A percentile compares a stretch with the other conserved stretches of the same genome.
These are phyloP conservation scores for Teleogryllus oceanicus DNA, from an alignment of 2,888 invertebrate species.

Conservation along the genomic window DNA sequence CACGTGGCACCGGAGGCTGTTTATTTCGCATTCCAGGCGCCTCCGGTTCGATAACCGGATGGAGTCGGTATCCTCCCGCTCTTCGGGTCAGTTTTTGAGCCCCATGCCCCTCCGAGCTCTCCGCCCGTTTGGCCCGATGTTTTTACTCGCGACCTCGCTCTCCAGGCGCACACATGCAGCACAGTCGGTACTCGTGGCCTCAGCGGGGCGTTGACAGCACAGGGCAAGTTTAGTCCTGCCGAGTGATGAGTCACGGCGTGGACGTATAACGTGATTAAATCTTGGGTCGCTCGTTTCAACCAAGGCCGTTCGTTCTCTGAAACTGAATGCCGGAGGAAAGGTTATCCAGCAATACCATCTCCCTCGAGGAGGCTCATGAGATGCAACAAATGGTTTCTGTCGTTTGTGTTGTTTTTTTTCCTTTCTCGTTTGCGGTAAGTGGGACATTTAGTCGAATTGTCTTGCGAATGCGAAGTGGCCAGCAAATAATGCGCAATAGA, in stretches of 20 bases:
- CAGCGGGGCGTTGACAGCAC: background rate
- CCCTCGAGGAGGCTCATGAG: background rate
- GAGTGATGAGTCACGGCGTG: background rate
- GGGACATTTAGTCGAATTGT: background rate
- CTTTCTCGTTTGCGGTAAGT: background rate
- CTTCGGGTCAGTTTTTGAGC: too few relatives aligned
- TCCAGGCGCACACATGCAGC: too few relatives aligned
- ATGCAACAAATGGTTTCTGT: background rate
- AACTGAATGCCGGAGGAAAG: background rate
- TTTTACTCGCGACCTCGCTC: too few relatives aligned
- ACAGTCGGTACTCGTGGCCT: background rate
- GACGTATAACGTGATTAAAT: background rate
- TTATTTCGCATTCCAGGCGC: too few relatives aligned
- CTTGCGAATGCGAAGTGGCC: background rate
- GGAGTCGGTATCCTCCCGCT: too few relatives aligned
- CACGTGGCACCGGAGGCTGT: too few relatives aligned
- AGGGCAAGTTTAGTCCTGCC: background rate
- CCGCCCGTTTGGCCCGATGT: too few relatives aligned
- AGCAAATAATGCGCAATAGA: background rate
- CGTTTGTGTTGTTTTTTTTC: background rate
- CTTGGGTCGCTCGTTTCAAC: background rate
- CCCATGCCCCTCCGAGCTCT: too few relatives aligned
- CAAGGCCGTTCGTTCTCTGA: slow-evolving; percentile 1
- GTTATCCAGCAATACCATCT: background rate
- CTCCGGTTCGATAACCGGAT: too few relatives aligned